A percentile compares a stretch with the other conserved stretches of the same genome.
Evolutionary conservation across 1,140 invertebrate species (phyloP).

Genomic region (Drosophila auraria): DNA sequence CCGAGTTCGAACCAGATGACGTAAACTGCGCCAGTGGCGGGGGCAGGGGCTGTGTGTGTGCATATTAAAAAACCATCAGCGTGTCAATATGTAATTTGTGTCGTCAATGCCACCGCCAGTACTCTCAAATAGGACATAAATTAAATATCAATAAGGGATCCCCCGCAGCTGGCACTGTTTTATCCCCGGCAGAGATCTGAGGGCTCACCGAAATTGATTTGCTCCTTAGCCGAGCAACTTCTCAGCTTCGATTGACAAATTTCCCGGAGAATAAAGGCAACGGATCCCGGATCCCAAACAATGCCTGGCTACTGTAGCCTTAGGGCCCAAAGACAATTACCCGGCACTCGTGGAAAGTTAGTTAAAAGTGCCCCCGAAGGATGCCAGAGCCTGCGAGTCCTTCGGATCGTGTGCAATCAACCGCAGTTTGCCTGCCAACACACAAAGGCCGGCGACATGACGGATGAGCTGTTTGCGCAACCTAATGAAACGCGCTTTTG

Average conservation of each 20-base stretch:
- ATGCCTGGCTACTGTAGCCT: conserved; percentile 55
- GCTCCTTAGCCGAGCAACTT: conserved; percentile 49
- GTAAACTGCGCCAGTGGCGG: not conserved
- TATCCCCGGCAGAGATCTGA: conserved; percentile 45
- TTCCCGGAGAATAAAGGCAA: conserved; percentile 30
- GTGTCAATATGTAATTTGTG: conserved; percentile 83
- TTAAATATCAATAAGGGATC: conserved; percentile 79
- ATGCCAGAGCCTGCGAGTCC: conserved; percentile 12
- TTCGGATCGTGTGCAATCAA: conserved; percentile 83
- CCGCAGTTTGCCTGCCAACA: conserved; percentile 70
- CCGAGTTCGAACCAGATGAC: conserved; percentile 49
- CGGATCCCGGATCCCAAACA: conserved; percentile 16
- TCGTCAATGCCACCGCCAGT: conserved; percentile 48
- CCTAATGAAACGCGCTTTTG: conserved; percentile 71
- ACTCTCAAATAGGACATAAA: conserved; percentile 74
- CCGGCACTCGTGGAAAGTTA: conserved; percentile 71
- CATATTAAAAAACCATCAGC: conserved; percentile 83
- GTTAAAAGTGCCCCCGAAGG: conserved; percentile 56
- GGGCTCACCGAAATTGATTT: conserved; percentile 52
- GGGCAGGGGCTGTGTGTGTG: conserved; percentile 40
- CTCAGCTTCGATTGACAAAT: conserved; percentile 65
- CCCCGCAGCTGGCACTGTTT: conserved; percentile 24
- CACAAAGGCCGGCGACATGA: conserved; percentile 54
- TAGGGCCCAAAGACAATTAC: conserved; percentile 54
- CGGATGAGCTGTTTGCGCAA: conserved; percentile 75